Evolutionary conservation across 2,888 invertebrate genomes (phyloP).

Genomic region (Drosophila subquinaria): DNA sequence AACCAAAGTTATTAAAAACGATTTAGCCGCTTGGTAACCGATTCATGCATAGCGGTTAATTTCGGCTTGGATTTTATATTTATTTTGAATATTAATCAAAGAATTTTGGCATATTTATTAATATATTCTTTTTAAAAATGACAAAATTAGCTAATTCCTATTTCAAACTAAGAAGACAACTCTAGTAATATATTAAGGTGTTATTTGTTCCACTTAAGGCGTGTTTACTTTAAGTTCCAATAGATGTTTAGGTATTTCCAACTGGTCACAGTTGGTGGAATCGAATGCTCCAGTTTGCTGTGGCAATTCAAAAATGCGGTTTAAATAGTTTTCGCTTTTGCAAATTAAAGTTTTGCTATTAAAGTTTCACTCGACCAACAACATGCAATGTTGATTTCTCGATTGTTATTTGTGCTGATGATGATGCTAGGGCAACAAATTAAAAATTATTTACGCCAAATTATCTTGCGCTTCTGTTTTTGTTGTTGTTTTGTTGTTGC

Average conservation of each 20-base stretch:
- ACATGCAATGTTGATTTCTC: constrained; percentile 63
- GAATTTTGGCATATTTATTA: no score
- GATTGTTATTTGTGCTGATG: constrained; percentile 40
- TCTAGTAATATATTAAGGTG: not conserved
- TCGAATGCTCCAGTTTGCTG: constrained; percentile 58
- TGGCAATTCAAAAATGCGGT: constrained; percentile 20
- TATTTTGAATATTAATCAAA: no score
- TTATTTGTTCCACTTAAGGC: not conserved
- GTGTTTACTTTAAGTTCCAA: constrained; percentile 15
- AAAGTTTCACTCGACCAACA: constrained; percentile 37
- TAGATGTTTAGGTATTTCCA: constrained; percentile 9
- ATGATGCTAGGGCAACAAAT: constrained; percentile 42
- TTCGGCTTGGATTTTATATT: no score
- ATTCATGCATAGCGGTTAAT: no score
- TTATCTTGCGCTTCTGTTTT: constrained; percentile 41
- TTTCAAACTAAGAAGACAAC: no score
- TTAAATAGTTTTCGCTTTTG: constrained; percentile 68
- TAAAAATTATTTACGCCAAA: constrained; percentile 68
- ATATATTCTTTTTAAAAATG: no score
- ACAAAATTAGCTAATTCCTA: no score
- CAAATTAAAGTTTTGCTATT: constrained; percentile 40
- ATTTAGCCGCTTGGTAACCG: no score
- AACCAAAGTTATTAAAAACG: no score
- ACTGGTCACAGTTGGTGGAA: constrained; percentile 59
- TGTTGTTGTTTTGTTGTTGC: constrained; percentile 23